Evolutionary conservation across 2,888 invertebrate species (phyloP), one percentile per base, ranked within the genome.

Genomic region (Andrena bucephala): DNA sequence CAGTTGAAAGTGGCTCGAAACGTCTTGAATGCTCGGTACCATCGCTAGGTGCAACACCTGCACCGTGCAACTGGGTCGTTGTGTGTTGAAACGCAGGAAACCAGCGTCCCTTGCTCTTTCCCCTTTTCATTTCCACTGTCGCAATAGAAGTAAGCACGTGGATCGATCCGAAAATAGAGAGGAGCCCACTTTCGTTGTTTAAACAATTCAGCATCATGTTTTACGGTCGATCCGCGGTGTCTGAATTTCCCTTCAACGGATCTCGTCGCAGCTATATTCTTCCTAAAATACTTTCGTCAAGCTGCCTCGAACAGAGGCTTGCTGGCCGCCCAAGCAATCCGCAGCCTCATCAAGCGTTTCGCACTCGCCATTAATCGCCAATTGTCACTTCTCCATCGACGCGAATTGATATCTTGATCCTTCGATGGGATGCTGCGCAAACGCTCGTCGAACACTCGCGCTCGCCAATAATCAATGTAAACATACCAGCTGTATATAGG

Each of bases 391-490:
- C 24, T 24, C 1, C 24, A 10, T 10, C 27, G 4, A 2, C 10
- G 10, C 27, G 24, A 57, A 57, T 24, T 8, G 36, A 50, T 13
- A 50, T 27, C 10, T 29, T 50, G 57, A 57, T 54, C 13, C 31
- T 20, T 42, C 8, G 24, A 33, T 6, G 7, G 31, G 24, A 31
- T 62, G 8, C 57, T 50, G 20, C 31, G 71, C 59, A 68, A 59
- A 62, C 62, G 24, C 59, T 70, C 50, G 6, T 52, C 54, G 48
- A 33, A 50, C 31, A 33, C 31, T 59, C 3, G 0, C 1, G 29
- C 60, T 31, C 54, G 81, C 62, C 81, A 80, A 62, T 66, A 67
- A 62, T 62, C 60, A 63, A 71, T 62, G 81, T 81, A 81, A 82
- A 80, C 66, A 54, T 50, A 54, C 52, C 42, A 66, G 62, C n/a